These are phyloP conservation scores for Fundulus diaphanus DNA, from an alignment of 2,797 vertebrate species.

Conservation along the genomic window DNA sequence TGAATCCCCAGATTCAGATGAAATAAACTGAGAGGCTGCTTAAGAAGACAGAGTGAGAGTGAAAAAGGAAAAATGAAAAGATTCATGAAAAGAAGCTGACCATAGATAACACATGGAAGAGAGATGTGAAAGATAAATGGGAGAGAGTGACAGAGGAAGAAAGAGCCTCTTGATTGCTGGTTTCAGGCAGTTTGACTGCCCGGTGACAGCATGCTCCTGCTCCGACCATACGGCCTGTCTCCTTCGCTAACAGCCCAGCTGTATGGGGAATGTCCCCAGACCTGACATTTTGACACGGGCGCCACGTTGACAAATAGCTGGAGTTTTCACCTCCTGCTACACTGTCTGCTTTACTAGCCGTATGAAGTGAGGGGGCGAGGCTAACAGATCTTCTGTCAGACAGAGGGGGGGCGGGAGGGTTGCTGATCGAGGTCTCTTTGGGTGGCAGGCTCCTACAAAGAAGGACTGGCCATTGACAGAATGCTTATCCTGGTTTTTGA, in stretches of 20 bases:
- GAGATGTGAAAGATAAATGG: constrained; percentile 66
- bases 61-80: constrained; percentile 48
- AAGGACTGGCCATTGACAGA: constrained; percentile 63
- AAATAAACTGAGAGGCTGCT: constrained; percentile 29
- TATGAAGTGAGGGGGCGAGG: constrained; percentile 65
- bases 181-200: constrained; percentile 73
- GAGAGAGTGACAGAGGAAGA: constrained; percentile 50
- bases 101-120: constrained; percentile 51
- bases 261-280: constrained; percentile 82
- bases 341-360: constrained; percentile 83
- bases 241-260: constrained; percentile 85
- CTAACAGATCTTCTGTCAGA: constrained; percentile 85
- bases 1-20: constrained; percentile 36
- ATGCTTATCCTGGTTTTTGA: constrained; percentile 57
- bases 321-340: constrained; percentile 86
- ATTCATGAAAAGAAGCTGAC: constrained; percentile 32
- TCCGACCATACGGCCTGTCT: constrained; percentile 85
- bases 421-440: constrained; percentile 83
- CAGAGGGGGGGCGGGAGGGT: constrained; percentile 36
- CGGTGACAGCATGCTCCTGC: constrained; percentile 84
- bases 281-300: constrained; percentile 87
- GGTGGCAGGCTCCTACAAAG: constrained; percentile 77
- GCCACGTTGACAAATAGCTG: constrained; percentile 87
- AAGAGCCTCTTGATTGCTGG: constrained; percentile 65
- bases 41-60: constrained; percentile 47